These are phyloP conservation scores for Leptobrachium ailaonicum DNA, from an alignment of 2,113 vertebrate genomes.

Conservation along the genomic window DNA sequence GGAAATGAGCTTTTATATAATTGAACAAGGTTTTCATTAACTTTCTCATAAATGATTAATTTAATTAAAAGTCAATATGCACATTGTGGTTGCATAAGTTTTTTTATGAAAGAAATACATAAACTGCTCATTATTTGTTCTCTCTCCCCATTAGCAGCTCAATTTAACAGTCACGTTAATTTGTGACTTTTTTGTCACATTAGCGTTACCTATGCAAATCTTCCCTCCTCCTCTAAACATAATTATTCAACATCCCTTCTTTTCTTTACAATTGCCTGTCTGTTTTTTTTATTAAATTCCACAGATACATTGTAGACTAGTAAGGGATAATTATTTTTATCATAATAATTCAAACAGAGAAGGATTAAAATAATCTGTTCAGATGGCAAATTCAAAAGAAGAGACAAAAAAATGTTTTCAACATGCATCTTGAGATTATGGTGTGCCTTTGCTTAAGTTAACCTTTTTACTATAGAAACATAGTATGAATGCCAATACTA, in stretches of 20 bases:
- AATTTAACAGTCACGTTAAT: conserved; percentile 3
- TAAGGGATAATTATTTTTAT: conserved; percentile 28
- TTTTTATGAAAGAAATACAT: conserved; percentile 4
- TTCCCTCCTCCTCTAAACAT: too few relatives aligned
- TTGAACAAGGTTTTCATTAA: neutral
- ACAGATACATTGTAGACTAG: neutral
- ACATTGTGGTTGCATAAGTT: neutral
- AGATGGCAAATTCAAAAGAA: conserved; percentile 2
- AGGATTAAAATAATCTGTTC: conserved; percentile 19
- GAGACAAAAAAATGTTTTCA: conserved; percentile 11
- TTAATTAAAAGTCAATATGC: neutral
- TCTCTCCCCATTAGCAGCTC: neutral
- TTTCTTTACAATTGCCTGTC: neutral
- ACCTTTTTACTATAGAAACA: neutral
- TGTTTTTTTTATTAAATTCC: neutral
- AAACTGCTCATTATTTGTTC: neutral
- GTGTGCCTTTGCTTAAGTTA: neutral
- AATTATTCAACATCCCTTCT: neutral
- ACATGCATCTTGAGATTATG: conserved; percentile 8
- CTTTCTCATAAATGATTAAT: neutral
- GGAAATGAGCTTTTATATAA: neutral
- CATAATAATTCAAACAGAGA: conserved; percentile 16
- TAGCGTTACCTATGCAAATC: neutral
- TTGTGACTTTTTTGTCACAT: conserved; percentile 4
- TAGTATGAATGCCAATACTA: conserved; percentile 4